phyloP scores from a whole-genome alignment of 2,888 invertebrate genomes.

The Caenorhabditis drosophilae region DNA sequence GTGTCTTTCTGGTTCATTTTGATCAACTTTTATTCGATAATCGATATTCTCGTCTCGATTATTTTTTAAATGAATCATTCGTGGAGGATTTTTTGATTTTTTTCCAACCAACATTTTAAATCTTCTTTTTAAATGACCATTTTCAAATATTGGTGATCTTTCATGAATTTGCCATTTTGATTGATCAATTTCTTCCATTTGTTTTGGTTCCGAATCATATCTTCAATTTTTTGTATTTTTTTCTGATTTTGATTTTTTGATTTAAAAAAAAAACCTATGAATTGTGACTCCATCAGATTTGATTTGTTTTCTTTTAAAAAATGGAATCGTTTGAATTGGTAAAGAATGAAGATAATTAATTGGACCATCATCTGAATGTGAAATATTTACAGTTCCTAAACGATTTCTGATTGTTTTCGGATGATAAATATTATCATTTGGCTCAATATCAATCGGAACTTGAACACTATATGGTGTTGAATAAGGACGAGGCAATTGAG shows the following conservation, averaged over 20 bases:
- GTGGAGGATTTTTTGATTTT: conserved; percentile 26
- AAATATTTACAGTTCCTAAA: conserved; percentile 28
- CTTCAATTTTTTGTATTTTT: too few species aligned
- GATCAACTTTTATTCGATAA: conserved; percentile 26
- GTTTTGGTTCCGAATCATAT: conserved; percentile 26
- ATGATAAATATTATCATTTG: conserved; percentile 9
- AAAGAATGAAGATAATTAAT: conserved; percentile 26
- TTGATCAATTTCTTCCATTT: conserved; percentile 16
- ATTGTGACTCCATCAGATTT: conserved; percentile 24
- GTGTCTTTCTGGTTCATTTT: conserved; percentile 9
- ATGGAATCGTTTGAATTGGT: conserved; percentile 10
- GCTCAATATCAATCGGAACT: conserved; percentile 28
- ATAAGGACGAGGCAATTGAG: conserved; percentile 4
- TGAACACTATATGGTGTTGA: conserved; percentile 27
- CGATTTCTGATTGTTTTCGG: conserved; percentile 5
- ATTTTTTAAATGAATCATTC: conserved; percentile 22
- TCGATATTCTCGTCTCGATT: background rate
- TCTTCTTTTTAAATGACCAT: conserved; percentile 19
- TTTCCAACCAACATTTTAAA: conserved; percentile 23
- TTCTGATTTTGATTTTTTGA: too few species aligned
- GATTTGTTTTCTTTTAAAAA: background rate
- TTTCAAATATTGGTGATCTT: conserved; percentile 5
- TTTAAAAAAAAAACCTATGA: too few species aligned
- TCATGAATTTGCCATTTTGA: conserved; percentile 26
- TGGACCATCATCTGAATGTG: conserved; percentile 34